A percentile compares a stretch with the other conserved stretches of the same genome.
Evolutionary conservation across 2,797 vertebrate genomes (phyloP).

Genomic region (Galagoides demidoff): DNA sequence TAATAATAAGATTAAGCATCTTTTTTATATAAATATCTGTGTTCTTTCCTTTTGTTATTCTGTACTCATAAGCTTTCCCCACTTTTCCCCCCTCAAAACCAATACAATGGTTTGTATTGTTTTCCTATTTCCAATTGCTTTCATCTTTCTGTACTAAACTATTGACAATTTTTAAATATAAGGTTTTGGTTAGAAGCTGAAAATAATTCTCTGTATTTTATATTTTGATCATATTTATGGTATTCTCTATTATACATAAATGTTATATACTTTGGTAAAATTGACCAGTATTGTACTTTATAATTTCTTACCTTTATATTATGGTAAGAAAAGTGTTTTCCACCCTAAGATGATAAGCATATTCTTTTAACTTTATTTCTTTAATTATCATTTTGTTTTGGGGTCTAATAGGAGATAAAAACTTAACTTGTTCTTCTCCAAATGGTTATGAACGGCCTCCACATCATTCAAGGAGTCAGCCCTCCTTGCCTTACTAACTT

Average conservation of each 20-base stretch:
- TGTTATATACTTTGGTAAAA: background rate
- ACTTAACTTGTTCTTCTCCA: background rate
- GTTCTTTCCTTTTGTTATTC: slow-evolving; percentile 20
- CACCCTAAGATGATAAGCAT: background rate
- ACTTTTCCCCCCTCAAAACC: background rate
- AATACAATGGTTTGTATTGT: background rate
- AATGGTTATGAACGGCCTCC: background rate
- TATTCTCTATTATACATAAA: background rate
- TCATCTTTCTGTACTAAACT: slow-evolving; percentile 39
- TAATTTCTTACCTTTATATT: slow-evolving; percentile 36
- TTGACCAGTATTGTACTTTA: background rate
- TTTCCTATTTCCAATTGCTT: slow-evolving; percentile 26
- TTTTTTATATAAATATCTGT: background rate
- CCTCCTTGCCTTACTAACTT: slow-evolving; percentile 2
- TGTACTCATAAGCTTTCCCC: slow-evolving; percentile 15
- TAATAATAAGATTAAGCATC: background rate
- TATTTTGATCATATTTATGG: background rate
- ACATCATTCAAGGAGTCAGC: background rate
- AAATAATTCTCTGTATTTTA: slow-evolving; percentile 33
- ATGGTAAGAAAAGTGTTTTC: background rate
- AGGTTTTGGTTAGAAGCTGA: background rate
- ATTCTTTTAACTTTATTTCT: background rate
- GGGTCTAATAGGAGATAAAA: background rate
- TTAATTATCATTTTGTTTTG: background rate
- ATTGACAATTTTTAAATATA: background rate